Percentiles rank a stretch among this genome's conserved stretches.
Evolutionary conservation across 2,113 vertebrate genomes (phyloP).

Genomic region (Montifringilla adamsi): DNA sequence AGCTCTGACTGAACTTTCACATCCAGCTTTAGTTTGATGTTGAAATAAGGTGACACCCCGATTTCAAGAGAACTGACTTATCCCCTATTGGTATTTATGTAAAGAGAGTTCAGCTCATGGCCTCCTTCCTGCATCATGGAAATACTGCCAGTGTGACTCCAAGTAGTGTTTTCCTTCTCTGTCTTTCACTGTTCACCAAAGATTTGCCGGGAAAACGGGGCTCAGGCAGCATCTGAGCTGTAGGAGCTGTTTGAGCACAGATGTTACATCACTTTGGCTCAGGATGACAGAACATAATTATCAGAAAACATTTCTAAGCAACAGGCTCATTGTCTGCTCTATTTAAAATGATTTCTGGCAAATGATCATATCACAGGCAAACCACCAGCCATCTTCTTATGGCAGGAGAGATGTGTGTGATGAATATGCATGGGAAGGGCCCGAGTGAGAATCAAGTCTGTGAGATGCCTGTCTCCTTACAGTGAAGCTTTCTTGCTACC

Average conservation of each 20-base stretch:
- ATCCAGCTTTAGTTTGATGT: constrained; percentile 19
- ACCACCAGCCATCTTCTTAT: not conserved
- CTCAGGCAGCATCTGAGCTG: not conserved
- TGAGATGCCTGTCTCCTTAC: not conserved
- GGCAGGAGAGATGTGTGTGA: not conserved
- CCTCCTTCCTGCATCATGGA: not conserved
- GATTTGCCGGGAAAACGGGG: not conserved
- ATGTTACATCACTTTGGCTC: not conserved
- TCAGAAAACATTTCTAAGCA: constrained; percentile 16
- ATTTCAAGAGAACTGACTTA: constrained; percentile 44
- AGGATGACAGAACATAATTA: not conserved
- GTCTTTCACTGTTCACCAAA: not conserved
- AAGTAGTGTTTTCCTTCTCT: not conserved
- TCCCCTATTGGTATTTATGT: constrained; percentile 33
- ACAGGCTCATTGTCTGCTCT: not conserved
- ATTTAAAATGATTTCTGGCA: not conserved
- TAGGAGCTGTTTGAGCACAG: not conserved
- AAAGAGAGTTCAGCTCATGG: not conserved
- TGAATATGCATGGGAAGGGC: not conserved
- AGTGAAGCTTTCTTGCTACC: not conserved
- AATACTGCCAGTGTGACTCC: not conserved
- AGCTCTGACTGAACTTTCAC: constrained; percentile 42
- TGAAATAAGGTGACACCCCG: constrained; percentile 17
- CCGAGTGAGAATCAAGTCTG: not conserved
- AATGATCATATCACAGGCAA: not conserved